phyloP scores from a whole-genome alignment of 2,113 vertebrate species.

The Zosterops lateralis region DNA sequence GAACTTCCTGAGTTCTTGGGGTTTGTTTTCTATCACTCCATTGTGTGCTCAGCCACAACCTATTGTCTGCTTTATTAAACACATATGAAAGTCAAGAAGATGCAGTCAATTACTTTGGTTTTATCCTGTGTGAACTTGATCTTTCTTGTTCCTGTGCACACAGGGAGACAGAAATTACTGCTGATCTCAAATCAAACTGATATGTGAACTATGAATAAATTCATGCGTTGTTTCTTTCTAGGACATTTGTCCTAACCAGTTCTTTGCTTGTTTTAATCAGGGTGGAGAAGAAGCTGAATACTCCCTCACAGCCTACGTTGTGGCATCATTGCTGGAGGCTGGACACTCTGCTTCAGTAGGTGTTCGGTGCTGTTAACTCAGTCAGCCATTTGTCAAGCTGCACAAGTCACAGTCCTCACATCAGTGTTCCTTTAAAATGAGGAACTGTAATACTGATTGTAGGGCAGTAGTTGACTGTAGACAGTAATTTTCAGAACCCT shows the following conservation, averaged over 20 bases:
- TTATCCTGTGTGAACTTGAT: neutral
- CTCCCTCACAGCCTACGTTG: slow-evolving; percentile 55
- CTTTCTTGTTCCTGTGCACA: neutral
- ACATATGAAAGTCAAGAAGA: neutral
- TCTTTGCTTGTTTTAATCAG: slow-evolving; percentile 10
- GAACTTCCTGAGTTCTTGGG: neutral
- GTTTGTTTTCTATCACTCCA: neutral
- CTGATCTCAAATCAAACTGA: neutral
- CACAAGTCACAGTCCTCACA: neutral
- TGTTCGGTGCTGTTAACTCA: neutral
- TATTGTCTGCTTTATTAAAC: neutral
- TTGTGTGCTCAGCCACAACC: neutral
- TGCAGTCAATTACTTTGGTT: neutral
- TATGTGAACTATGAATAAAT: neutral
- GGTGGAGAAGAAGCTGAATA: slow-evolving; percentile 46
- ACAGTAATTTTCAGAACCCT: neutral
- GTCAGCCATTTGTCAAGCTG: neutral
- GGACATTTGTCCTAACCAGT: neutral
- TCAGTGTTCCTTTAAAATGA: neutral
- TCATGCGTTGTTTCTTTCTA: neutral
- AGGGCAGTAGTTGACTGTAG: neutral
- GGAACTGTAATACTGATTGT: neutral
- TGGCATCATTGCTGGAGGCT: slow-evolving; percentile 57
- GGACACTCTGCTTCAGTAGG: slow-evolving; percentile 19
- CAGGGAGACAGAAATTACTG: neutral